phyloP scores from a whole-genome alignment of 2,888 invertebrate species.

The Pseudeuparius sepicola region DNA sequence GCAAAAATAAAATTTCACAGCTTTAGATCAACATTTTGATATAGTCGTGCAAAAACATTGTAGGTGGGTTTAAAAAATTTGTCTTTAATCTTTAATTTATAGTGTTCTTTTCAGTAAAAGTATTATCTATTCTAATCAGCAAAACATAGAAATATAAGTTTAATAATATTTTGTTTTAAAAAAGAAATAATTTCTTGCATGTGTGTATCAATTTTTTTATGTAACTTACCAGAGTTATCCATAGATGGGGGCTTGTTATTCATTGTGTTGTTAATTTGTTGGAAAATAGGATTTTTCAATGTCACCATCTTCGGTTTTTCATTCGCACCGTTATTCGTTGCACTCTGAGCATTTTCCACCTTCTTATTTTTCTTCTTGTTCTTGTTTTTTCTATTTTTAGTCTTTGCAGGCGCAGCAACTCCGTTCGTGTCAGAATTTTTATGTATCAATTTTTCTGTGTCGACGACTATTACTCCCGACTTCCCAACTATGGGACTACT shows the following conservation, averaged over 20 bases:
- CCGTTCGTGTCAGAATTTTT: conserved; percentile 23
- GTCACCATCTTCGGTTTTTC: conserved; percentile 69
- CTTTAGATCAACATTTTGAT: no score
- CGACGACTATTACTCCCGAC: conserved; percentile 51
- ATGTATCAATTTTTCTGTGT: conserved; percentile 48
- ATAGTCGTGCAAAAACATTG: no score
- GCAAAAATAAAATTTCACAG: no score
- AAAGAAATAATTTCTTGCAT: no score
- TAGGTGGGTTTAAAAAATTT: no score
- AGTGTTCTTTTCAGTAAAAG: no score
- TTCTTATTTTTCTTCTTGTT: conserved; percentile 39
- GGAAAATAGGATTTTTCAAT: conserved; percentile 69
- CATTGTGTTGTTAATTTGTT: conserved; percentile 41
- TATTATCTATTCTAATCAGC: no score
- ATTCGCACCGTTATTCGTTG: conserved; percentile 15
- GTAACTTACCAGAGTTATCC: conserved; percentile 26
- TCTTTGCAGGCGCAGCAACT: conserved; percentile 22
- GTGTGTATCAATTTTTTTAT: no score
- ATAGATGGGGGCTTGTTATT: conserved; percentile 36
- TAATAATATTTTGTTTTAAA: no score
- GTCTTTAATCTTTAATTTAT: no score
- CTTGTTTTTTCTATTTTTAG: conserved; percentile 46
- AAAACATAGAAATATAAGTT: no score
- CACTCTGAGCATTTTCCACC: conserved; percentile 18
- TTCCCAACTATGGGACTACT: conserved; percentile 33